Percentiles rank a stretch among this genome's conserved stretches.
Evolutionary conservation across 2,797 vertebrate genomes (phyloP).

Genomic region (Tamandua tetradactyla): DNA sequence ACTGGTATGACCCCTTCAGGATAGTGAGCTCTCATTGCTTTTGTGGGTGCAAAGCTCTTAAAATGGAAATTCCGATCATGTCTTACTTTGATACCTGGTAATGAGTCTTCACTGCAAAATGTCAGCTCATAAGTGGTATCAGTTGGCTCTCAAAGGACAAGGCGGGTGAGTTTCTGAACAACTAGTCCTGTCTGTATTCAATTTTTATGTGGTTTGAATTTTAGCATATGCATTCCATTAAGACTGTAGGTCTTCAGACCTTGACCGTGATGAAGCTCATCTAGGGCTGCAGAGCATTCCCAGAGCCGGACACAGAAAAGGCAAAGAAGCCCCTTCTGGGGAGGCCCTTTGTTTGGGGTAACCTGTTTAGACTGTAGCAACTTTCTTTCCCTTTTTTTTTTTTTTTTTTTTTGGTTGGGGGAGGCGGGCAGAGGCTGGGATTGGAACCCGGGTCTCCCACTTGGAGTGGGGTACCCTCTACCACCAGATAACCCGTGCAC

Average conservation of each 20-base stretch:
- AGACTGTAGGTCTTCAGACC: background rate
- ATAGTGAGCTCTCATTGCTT: background rate
- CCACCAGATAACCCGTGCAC: too few relatives aligned
- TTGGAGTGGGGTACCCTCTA: too few relatives aligned
- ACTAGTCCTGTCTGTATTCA: background rate
- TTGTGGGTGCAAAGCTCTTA: background rate
- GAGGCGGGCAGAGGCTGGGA: too few relatives aligned
- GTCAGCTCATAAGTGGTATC: background rate
- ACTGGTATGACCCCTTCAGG: background rate
- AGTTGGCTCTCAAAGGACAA: background rate
- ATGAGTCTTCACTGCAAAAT: background rate
- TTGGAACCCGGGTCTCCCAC: too few relatives aligned
- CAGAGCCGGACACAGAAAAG: background rate
- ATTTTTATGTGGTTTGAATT: background rate
- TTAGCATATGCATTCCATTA: background rate
- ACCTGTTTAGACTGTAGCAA: background rate
- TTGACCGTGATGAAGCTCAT: background rate
- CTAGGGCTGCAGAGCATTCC: background rate
- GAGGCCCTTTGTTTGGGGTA: background rate
- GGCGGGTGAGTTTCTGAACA: background rate
- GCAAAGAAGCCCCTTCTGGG: background rate
- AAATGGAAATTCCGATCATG: background rate
- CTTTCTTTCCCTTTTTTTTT: conserved; percentile 31
- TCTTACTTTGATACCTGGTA: background rate
- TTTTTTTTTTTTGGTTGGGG: too few relatives aligned